phyloP scores from a whole-genome alignment of 1,140 invertebrate species.

The Ostrea denselamellosa region DNA sequence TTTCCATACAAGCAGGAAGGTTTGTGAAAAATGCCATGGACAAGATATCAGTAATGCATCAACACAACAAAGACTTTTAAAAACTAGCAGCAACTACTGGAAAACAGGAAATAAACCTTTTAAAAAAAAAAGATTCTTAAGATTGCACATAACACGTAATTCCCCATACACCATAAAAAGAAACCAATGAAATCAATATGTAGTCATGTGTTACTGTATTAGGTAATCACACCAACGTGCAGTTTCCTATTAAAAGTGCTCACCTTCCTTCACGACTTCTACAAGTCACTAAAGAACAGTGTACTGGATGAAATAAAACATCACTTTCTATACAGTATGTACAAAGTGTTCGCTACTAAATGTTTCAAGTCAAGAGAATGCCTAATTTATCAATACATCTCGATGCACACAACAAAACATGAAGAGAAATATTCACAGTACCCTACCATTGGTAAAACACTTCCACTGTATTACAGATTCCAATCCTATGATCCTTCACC shows the following conservation, averaged over 20 bases:
- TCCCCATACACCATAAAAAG: constrained; percentile 27
- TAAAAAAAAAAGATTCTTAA: not conserved
- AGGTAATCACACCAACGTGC: not conserved
- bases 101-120: not conserved
- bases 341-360: not conserved
- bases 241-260: not conserved
- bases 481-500: too few relatives aligned
- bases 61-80: not conserved
- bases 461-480: too few relatives aligned
- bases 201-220: not conserved
- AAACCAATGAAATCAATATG: not conserved
- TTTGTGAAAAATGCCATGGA: not conserved
- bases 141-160: not conserved
- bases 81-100: not conserved
- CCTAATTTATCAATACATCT: not conserved
- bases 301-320: not conserved
- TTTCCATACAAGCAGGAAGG: not conserved
- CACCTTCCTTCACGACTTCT: not conserved
- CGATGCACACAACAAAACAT: not conserved
- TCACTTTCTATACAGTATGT: not conserved
- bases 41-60: not conserved
- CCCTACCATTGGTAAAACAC: too few relatives aligned
- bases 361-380: not conserved
- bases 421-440: not conserved
- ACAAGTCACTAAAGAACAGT: not conserved